phyloP scores from a whole-genome alignment of 2,113 vertebrate genomes.

The Struthio camelus region DNA sequence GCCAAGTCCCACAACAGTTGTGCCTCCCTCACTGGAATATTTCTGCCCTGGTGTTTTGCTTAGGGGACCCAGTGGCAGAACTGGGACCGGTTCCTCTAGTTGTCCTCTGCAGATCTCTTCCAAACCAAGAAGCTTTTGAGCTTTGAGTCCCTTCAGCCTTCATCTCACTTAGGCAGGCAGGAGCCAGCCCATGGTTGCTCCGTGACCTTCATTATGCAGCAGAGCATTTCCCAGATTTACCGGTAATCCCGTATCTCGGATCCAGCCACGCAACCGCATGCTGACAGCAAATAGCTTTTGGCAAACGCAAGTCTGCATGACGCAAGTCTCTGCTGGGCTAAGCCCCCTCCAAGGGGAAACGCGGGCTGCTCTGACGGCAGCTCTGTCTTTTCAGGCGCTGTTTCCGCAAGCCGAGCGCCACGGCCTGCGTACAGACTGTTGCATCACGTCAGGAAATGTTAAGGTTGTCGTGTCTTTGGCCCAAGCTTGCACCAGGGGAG shows the following conservation, averaged over 20 bases:
- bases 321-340: accelerated
- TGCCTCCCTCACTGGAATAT: neutral
- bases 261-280: neutral
- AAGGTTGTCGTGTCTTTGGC: neutral
- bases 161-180: accelerated
- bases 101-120: too few relatives aligned
- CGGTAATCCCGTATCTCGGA: accelerated
- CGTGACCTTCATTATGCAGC: accelerated
- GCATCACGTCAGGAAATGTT: accelerated
- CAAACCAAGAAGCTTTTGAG: too few relatives aligned
- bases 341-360: neutral
- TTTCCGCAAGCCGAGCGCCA: neutral
- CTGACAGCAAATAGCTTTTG: neutral
- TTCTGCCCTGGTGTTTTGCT: neutral
- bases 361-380: accelerated
- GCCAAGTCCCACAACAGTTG: neutral
- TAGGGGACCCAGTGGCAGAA: neutral
- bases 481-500: neutral
- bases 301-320: neutral
- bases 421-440: accelerated
- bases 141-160: neutral
- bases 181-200: accelerated
- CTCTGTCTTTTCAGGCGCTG: too few relatives aligned
- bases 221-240: neutral
- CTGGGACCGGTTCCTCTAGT: neutral